Evolutionary conservation across 1,140 invertebrate genomes (phyloP).

Genomic region (Drosophila parabipectinata): DNA sequence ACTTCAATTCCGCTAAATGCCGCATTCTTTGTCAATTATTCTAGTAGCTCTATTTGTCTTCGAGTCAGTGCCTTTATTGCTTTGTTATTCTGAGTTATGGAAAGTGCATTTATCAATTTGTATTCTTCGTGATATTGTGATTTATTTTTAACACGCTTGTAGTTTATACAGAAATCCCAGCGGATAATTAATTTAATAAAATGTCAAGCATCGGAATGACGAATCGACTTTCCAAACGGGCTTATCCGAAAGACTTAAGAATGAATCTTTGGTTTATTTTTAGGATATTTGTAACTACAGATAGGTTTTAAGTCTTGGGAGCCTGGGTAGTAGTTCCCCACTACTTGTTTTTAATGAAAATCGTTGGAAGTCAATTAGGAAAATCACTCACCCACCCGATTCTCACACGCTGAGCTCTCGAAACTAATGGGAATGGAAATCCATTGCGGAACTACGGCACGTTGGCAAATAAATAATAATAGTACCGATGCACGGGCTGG

Average conservation of each 20-base stretch:
- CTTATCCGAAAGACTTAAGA: not conserved
- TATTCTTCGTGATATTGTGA: constrained; percentile 55
- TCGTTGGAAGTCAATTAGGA: constrained; percentile 54
- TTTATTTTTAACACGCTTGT: constrained; percentile 73
- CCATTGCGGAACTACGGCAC: constrained; percentile 64
- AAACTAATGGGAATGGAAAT: constrained; percentile 12
- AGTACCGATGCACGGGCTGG: constrained; percentile 41
- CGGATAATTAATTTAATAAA: constrained; percentile 46
- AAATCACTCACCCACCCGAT: constrained; percentile 47
- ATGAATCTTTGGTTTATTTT: constrained; percentile 11
- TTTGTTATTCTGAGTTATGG: constrained; percentile 43
- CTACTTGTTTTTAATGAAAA: not conserved
- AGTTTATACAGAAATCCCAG: constrained; percentile 19
- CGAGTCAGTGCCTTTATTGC: constrained; percentile 30
- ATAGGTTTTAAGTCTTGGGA: too few species aligned
- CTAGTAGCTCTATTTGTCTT: constrained; percentile 37
- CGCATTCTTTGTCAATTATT: constrained; percentile 74
- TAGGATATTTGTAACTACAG: not conserved
- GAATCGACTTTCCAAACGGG: not conserved
- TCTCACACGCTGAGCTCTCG: constrained; percentile 30
- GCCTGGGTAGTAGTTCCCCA: too few species aligned
- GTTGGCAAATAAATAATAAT: constrained; percentile 72
- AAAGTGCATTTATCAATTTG: constrained; percentile 64
- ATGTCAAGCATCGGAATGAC: constrained; percentile 18
- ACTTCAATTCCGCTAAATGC: constrained; percentile 68